Conservation (phyloP, 2,113 vertebrate species). For the Phylloscopus whistleri region DNA sequence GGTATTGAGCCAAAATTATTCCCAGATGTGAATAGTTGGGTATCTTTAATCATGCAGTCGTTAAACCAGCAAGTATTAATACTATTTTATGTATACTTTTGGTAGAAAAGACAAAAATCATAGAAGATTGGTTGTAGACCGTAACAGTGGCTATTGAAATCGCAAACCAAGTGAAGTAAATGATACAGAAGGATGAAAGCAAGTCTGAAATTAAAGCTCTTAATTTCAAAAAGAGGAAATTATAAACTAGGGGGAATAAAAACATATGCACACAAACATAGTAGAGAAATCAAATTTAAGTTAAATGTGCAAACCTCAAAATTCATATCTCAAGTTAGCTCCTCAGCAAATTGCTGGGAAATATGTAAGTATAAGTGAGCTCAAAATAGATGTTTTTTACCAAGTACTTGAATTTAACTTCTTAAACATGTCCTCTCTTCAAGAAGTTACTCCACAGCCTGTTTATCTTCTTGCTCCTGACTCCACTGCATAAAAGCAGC, state of each 20-base stretch:
- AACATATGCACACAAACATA: neutral
- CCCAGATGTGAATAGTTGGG: neutral
- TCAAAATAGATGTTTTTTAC: neutral
- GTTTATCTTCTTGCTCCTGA: neutral
- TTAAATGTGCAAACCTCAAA: neutral
- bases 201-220: neutral
- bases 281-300: neutral
- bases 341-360: neutral
- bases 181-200: neutral
- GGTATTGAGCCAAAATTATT: neutral
- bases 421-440: neutral
- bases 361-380: neutral
- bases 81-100: neutral
- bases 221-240: conserved; percentile 1
- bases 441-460: neutral
- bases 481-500: neutral
- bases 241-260: neutral
- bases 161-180: neutral
- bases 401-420: neutral
- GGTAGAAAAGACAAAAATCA: neutral
- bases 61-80: neutral
- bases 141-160: neutral
- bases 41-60: neutral
- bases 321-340: neutral
- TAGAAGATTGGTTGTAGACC: neutral